phyloP scores from a whole-genome alignment of 2,888 invertebrate species.

The Drosophila dives region DNA sequence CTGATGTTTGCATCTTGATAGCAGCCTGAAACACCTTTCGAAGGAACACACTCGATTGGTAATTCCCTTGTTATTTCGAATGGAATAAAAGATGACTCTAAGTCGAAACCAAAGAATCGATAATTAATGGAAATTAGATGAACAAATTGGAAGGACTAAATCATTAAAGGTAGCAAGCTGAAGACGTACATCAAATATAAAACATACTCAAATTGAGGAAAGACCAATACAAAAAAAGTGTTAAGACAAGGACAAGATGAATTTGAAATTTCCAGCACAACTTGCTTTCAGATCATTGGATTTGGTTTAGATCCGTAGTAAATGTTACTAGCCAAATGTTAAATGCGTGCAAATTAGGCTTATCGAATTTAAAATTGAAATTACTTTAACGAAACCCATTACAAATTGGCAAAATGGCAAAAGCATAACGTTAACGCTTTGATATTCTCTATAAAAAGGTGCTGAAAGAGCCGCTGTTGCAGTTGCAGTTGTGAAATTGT shows the following conservation, averaged over 20 bases:
- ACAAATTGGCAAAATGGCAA: slow-evolving; percentile 18
- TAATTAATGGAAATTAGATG: slow-evolving; percentile 26
- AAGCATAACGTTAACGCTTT: too few relatives aligned
- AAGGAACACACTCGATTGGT: slow-evolving; percentile 7
- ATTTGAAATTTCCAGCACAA: not conserved
- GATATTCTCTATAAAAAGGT: not conserved
- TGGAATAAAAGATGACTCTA: slow-evolving; percentile 11
- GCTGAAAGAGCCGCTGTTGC: not conserved
- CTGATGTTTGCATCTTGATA: slow-evolving; percentile 42
- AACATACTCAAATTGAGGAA: not conserved
- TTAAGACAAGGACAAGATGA: too few relatives aligned
- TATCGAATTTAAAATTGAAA: not conserved
- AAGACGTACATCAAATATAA: not conserved
- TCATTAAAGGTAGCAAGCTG: not conserved
- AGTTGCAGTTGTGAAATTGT: not conserved
- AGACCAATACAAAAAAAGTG: not conserved
- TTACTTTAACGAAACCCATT: not conserved
- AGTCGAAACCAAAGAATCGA: slow-evolving; percentile 33
- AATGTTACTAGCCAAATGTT: not conserved
- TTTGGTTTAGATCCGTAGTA: not conserved
- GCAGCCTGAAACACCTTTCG: slow-evolving; percentile 32
- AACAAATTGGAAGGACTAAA: slow-evolving; percentile 29
- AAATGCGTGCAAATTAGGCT: not conserved
- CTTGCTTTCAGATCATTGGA: not conserved
- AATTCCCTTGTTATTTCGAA: slow-evolving; percentile 27